Evolutionary conservation across 1,140 invertebrate species (phyloP).

Genomic region (Oppia nitens): DNA sequence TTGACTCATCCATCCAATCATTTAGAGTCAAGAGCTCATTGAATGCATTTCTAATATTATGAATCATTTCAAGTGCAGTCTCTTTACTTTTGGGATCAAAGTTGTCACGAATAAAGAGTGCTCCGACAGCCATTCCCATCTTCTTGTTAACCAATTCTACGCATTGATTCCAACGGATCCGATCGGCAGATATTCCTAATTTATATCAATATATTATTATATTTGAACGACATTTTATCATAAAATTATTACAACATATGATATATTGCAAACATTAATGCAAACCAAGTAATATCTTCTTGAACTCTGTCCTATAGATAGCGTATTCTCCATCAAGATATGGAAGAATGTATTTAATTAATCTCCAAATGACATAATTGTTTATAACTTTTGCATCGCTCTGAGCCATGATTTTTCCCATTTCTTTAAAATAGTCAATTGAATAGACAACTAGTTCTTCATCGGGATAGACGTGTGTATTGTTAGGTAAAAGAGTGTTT

Average conservation of each 20-base stretch:
- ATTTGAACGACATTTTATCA: conserved; percentile 34
- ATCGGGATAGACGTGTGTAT: neutral
- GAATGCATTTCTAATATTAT: conserved; percentile 60
- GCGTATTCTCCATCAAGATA: conserved; percentile 67
- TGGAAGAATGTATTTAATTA: conserved; percentile 47
- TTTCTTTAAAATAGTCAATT: conserved; percentile 6
- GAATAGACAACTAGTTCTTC: conserved; percentile 16
- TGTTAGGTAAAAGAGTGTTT: conserved; percentile 14
- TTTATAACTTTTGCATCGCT: conserved; percentile 36
- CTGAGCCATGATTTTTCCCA: conserved; percentile 4
- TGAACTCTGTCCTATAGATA: conserved; percentile 53
- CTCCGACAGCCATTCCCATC: conserved; percentile 65
- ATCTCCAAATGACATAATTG: conserved; percentile 49
- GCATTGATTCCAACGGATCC: conserved; percentile 38
- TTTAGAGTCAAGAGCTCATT: conserved; percentile 48
- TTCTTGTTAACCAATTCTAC: conserved; percentile 61
- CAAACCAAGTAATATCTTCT: conserved; percentile 54
- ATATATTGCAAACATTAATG: neutral
- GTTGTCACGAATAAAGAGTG: conserved; percentile 67
- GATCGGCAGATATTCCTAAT: conserved; percentile 57
- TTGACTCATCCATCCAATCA: conserved; percentile 65
- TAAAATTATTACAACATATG: neutral
- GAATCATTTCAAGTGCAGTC: conserved; percentile 60
- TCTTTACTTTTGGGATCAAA: conserved; percentile 66
- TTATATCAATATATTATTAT: conserved; percentile 49